phyloP scores from a whole-genome alignment of 2,888 invertebrate species.

The Cerceris ruficornis region DNA sequence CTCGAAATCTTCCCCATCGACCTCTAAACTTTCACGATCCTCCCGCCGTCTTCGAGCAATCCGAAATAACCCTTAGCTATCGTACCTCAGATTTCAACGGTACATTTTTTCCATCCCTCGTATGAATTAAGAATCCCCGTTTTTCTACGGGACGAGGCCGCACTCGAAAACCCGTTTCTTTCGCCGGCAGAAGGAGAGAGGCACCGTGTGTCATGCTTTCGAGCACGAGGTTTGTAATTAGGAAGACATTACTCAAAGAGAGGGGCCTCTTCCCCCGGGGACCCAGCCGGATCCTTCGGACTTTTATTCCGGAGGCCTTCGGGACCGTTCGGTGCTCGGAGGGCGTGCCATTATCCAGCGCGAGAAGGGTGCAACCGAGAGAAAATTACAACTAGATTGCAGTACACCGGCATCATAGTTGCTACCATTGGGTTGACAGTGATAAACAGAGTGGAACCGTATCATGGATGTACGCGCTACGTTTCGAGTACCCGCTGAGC shows the following conservation, averaged over 20 bases:
- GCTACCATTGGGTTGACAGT: constrained; percentile 36
- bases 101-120: constrained; percentile 51
- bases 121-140: constrained; percentile 50
- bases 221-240: constrained; percentile 72
- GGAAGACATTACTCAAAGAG: constrained; percentile 74
- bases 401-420: constrained; percentile 9
- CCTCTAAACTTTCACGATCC: not conserved
- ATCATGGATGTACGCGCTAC: constrained; percentile 15
- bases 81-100: constrained; percentile 45
- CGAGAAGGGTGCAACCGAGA: constrained; percentile 25
- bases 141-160: constrained; percentile 42
- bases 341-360: constrained; percentile 46
- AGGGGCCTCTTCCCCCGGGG: constrained; percentile 48
- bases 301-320: constrained; percentile 12
- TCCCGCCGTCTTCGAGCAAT: not conserved
- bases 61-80: constrained; percentile 10
- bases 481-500: constrained; percentile 10
- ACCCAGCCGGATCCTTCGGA: constrained; percentile 34
- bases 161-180: constrained; percentile 54
- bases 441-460: constrained; percentile 48
- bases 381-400: constrained; percentile 60
- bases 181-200: constrained; percentile 22
- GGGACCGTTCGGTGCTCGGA: constrained; percentile 30
- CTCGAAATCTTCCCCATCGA: no score
- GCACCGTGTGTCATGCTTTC: constrained; percentile 51